Base-by-base conservation (phyloP, 2,888 invertebrate genomes). In the Ellobium chinense region DNA sequence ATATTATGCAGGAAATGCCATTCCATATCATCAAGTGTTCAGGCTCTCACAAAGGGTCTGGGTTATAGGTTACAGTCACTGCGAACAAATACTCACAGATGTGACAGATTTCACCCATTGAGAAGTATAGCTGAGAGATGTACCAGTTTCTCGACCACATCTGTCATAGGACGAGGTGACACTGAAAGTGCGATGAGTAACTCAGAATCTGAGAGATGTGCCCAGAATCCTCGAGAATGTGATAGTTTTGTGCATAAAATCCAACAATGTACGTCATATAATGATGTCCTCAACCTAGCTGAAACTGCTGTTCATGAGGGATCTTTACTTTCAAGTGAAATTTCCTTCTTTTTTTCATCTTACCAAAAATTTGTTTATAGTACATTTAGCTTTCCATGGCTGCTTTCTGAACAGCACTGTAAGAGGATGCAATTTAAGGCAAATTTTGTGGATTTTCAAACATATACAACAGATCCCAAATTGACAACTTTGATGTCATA, bases 401-500 rank as follows among this genome's bases (percentile, higher is more conserved):
- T 60, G 31, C 24, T 60, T 18, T 36, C 60, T 7, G 60, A 72
- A 7, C n/a, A 7, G 3, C n/a, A 18, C 58, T 58, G 24, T 1
- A 56, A 60, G 58, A 72, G 18, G 27, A 37, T 9, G 12, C 72
- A 72, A 21, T 36, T 72, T 58, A 21, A 60, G 24, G 14, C 1
- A 0, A 72, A 72, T 14, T 72, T 72, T 24, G 3, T 58, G 12
- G n/a, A 21, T 24, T 24, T 34, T 24, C 7, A 60, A 24, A 56
- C 72, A 36, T 36, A 58, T 18, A 60, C 60, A 36, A 24, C 36
- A 36, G 72, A 72, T 27, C 5, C n/a, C 24, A 72, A 58, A 27
- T 72, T 72, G 56, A 29, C 24, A 34, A 72, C 56, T 24, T 37
- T 72, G 36, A 56, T 72, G 29, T 34, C 37, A 14, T 36, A 58